Evolutionary conservation across 1,140 invertebrate species (phyloP).

Genomic region (Heliconius congener): DNA sequence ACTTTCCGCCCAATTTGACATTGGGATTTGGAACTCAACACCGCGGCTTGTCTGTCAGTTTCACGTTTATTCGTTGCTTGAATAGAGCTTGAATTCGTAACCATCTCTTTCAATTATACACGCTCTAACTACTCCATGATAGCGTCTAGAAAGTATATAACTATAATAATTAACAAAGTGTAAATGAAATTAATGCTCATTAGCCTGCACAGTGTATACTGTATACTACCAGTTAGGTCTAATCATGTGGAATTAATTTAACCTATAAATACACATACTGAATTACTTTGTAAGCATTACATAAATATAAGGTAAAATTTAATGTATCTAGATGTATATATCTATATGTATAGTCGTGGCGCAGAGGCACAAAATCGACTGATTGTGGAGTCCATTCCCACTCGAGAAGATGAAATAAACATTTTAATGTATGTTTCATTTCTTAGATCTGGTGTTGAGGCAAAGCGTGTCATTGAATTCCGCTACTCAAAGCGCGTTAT

Average conservation of each 20-base stretch:
- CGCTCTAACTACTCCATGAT: background rate
- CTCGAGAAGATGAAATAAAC: too few species aligned
- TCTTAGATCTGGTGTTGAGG: too few species aligned
- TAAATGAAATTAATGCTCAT: background rate
- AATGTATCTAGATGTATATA: background rate
- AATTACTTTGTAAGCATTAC: background rate
- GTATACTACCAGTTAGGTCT: background rate
- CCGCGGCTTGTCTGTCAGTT: too few species aligned
- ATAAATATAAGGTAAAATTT: background rate
- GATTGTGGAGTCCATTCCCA: too few species aligned
- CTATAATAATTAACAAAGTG: background rate
- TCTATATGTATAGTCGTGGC: too few species aligned
- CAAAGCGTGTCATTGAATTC: too few species aligned
- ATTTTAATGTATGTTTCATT: too few species aligned
- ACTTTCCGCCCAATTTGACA: too few species aligned
- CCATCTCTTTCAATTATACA: background rate
- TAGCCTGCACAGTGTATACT: background rate
- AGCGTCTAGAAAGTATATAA: constrained; percentile 6
- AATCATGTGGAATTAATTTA: constrained; percentile 1
- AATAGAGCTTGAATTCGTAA: background rate
- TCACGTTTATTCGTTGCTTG: too few species aligned
- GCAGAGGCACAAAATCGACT: too few species aligned
- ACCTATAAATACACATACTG: background rate
- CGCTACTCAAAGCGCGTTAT: too few species aligned
- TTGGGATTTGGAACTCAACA: too few species aligned